Conservation (phyloP, 2,888 invertebrate species). For the Congeria kusceri region DNA sequence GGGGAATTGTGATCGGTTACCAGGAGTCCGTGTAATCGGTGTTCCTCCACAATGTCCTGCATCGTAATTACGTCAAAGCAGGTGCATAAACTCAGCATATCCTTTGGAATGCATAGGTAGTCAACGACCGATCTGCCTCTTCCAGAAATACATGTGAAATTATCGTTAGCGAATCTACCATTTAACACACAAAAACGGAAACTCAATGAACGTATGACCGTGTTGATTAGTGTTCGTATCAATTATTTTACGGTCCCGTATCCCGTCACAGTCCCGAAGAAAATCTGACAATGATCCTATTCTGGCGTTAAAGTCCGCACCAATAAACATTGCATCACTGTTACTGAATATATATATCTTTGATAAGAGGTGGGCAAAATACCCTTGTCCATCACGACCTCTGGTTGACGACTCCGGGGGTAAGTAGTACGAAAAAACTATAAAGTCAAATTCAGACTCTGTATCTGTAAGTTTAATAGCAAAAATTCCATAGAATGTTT, state of each 20-base stretch:
- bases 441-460: slow-evolving; percentile 6
- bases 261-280: not conserved
- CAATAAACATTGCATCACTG: slow-evolving; percentile 6
- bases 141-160: not conserved
- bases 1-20: not conserved
- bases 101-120: slow-evolving; percentile 1
- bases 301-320: slow-evolving; percentile 6
- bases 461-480: not conserved
- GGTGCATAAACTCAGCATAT: not conserved
- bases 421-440: not conserved
- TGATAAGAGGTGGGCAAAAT: not conserved
- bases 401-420: slow-evolving; percentile 3
- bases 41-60: not conserved
- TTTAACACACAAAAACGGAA: too few species aligned
- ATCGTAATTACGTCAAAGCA: slow-evolving; percentile 3
- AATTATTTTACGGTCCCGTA: not conserved
- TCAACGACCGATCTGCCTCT: not conserved
- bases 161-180: not conserved
- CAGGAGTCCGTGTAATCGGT: not conserved
- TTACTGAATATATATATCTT: slow-evolving; percentile 1
- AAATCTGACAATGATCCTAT: not conserved
- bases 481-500: not conserved
- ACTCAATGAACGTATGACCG: too few species aligned
- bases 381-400: not conserved
- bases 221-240: not conserved